phyloP scores from a whole-genome alignment of 2,113 vertebrate genomes.

The Mustela lutreola region DNA sequence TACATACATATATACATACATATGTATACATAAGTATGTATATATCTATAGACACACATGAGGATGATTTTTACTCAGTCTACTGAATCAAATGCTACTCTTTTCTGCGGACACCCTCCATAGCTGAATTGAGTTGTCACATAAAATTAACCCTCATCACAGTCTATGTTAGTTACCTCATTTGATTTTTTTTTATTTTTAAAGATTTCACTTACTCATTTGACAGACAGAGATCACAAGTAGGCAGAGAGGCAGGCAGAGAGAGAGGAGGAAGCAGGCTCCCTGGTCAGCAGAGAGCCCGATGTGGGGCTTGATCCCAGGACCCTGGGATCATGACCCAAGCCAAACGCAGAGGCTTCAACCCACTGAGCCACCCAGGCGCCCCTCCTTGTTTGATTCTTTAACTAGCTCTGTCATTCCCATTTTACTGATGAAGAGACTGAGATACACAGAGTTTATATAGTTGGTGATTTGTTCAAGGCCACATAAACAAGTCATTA shows the following conservation, averaged over 20 bases:
- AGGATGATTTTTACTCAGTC: not conserved
- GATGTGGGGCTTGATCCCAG: too few species aligned
- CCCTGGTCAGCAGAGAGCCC: too few species aligned
- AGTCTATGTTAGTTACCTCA: not conserved
- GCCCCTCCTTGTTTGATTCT: not conserved
- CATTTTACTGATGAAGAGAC: conserved; percentile 42
- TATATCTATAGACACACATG: not conserved
- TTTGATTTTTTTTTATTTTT: not conserved
- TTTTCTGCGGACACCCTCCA: not conserved
- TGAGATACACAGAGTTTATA: not conserved
- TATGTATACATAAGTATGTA: not conserved
- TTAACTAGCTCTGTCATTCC: not conserved
- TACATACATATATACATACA: not conserved
- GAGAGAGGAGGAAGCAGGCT: too few species aligned
- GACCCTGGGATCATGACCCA: too few species aligned
- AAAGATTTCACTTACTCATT: too few species aligned
- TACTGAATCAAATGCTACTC: not conserved
- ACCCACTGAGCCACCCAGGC: too few species aligned
- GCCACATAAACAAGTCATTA: not conserved
- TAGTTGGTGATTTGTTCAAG: not conserved
- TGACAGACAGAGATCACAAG: too few species aligned
- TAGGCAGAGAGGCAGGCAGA: too few species aligned
- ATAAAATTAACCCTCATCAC: not conserved
- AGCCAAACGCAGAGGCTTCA: too few species aligned
- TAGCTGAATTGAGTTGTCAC: not conserved